Evolutionary conservation across 64 coral and sea anemone species (phyloP).

Genomic region (Acropora yongei): DNA sequence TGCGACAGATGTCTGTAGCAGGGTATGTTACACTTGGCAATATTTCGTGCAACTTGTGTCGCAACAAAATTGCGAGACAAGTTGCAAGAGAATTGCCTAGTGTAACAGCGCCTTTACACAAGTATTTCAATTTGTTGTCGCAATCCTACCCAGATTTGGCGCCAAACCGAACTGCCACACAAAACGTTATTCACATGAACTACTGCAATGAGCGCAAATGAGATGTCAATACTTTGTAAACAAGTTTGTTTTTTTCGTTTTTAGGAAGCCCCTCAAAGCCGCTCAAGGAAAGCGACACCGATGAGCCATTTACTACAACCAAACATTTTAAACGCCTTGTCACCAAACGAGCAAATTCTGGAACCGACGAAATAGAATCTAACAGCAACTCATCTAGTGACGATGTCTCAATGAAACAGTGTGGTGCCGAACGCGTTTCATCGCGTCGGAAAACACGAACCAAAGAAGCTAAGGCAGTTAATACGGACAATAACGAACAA

Average conservation of each 20-base stretch:
- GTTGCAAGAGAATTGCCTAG: no score
- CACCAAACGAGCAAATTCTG: not conserved
- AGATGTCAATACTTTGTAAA: not conserved
- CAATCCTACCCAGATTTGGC: no score
- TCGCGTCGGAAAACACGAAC: not conserved
- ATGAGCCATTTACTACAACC: not conserved
- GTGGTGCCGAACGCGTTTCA: slow-evolving; percentile 1
- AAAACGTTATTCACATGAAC: no score
- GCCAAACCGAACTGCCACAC: no score
- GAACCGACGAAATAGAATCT: slow-evolving; percentile 7
- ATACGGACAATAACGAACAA: slow-evolving; percentile 1
- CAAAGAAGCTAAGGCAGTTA: not conserved
- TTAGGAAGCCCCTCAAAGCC: not conserved
- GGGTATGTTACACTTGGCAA: no score
- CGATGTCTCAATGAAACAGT: slow-evolving; percentile 3
- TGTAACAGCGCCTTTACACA: no score
- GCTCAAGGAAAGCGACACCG: not conserved
- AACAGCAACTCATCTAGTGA: slow-evolving; percentile 5
- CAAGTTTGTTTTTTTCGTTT: not conserved
- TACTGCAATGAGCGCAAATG: not conserved
- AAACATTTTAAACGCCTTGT: not conserved
- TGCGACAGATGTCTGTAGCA: no score
- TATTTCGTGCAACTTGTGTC: no score
- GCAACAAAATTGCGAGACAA: no score
- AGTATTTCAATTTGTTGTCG: no score